Conservation (phyloP, 1,140 invertebrate species). For the Trachelipus rathkii region DNA sequence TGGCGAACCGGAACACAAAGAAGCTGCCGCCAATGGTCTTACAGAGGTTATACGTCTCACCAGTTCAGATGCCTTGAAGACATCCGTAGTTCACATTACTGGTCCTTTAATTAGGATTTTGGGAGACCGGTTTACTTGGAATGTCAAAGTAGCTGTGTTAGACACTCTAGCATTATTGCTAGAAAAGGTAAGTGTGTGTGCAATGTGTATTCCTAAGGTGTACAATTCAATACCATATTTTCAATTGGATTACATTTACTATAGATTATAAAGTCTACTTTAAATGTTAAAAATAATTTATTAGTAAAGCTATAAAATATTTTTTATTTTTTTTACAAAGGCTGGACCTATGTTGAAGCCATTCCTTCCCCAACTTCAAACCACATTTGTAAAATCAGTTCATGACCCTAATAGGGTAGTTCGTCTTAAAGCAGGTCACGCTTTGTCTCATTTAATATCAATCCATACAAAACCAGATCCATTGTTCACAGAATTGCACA, state of each 20-base stretch:
- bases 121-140: constrained; percentile 88
- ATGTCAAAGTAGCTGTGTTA: constrained; percentile 91
- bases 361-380: constrained; percentile 96
- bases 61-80: constrained; percentile 76
- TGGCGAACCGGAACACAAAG: constrained; percentile 89
- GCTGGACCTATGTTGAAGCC: constrained; percentile 90
- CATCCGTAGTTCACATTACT: constrained; percentile 93
- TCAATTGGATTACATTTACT: neutral
- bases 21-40: constrained; percentile 87
- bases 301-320: neutral
- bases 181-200: constrained; percentile 63
- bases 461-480: constrained; percentile 78
- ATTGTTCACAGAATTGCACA: constrained; percentile 84
- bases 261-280: constrained; percentile 10
- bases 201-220: no score
- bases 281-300: constrained; percentile 1
- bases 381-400: constrained; percentile 91
- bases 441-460: constrained; percentile 78
- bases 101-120: constrained; percentile 95
- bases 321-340: constrained; percentile 52
- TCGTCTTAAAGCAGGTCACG: constrained; percentile 79
- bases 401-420: constrained; percentile 83
- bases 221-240: no score
- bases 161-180: constrained; percentile 87
- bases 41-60: constrained; percentile 88